Percentiles rank a stretch among this genome's conserved stretches.
phyloP scores from a whole-genome alignment of 53 echinoderm and acorn worm species.

The Patiria pectinifera region DNA sequence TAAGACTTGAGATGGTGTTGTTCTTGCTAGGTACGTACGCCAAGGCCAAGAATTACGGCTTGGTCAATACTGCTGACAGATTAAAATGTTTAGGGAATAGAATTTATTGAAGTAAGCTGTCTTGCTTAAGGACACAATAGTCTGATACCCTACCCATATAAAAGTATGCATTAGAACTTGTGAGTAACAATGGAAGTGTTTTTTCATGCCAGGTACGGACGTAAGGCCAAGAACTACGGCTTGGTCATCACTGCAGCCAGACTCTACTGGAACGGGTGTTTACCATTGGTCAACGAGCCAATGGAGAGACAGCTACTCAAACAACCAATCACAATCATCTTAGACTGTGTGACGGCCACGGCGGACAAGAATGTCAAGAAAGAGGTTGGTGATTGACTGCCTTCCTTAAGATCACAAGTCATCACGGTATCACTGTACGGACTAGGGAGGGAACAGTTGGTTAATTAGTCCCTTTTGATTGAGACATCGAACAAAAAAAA shows the following conservation, averaged over 20 bases:
- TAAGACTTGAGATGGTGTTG: neutral
- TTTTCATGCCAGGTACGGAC: conserved; percentile 75
- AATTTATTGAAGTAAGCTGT: too few relatives aligned
- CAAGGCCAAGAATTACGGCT: neutral
- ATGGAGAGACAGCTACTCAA: conserved; percentile 92
- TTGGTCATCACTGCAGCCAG: conserved; percentile 95
- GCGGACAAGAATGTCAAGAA: conserved; percentile 66
- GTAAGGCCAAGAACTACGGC: conserved; percentile 82
- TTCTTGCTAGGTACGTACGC: conserved; percentile 73
- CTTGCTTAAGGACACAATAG: too few relatives aligned
- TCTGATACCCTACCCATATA: too few relatives aligned
- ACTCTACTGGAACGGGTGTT: conserved; percentile 92
- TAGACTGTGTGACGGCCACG: conserved; percentile 92
- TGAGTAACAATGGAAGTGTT: too few relatives aligned
- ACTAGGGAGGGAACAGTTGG: too few relatives aligned
- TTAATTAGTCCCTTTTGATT: too few relatives aligned
- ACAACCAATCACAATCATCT: conserved; percentile 77
- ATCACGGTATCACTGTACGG: too few relatives aligned
- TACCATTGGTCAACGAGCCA: conserved; percentile 81
- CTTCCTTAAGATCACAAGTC: neutral
- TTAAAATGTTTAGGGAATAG: too few relatives aligned
- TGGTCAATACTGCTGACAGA: too few relatives aligned
- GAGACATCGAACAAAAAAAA: too few relatives aligned
- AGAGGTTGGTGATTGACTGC: conserved; percentile 58
- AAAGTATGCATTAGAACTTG: too few relatives aligned